phyloP scores from a whole-genome alignment of 2,113 vertebrate genomes.

The Megaceryle torquata region DNA sequence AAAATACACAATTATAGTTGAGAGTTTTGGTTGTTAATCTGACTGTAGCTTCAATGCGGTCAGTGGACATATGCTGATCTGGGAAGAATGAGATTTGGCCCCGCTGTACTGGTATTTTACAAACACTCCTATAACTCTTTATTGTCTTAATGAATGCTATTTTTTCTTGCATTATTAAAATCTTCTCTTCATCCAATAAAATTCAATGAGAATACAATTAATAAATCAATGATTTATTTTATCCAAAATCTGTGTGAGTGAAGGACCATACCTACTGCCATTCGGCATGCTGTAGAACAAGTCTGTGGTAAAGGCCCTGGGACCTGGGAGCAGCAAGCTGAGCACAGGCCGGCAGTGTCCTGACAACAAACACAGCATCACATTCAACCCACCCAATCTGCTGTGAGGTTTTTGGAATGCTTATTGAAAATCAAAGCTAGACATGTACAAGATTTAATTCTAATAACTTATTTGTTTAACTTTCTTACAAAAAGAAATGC shows the following conservation, averaged over 20 bases:
- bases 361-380: rapidly evolving
- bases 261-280: neutral
- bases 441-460: neutral
- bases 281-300: neutral
- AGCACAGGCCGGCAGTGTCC: rapidly evolving
- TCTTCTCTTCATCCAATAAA: neutral
- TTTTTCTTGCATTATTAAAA: neutral
- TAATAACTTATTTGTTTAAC: neutral
- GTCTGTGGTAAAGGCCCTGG: neutral
- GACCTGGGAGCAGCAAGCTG: neutral
- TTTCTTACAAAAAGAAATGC: neutral
- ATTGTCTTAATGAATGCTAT: neutral
- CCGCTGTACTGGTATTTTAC: neutral
- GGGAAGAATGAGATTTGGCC: neutral
- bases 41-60: neutral
- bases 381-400: neutral
- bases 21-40: neutral
- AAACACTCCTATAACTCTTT: neutral
- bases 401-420: neutral
- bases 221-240: neutral
- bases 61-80: neutral
- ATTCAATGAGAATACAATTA: neutral
- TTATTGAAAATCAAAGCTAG: neutral
- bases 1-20: neutral
- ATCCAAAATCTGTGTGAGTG: neutral